These are phyloP conservation scores for Rhopalosiphum maidis DNA, from an alignment of 1,140 invertebrate species.

Conservation along the genomic window DNA sequence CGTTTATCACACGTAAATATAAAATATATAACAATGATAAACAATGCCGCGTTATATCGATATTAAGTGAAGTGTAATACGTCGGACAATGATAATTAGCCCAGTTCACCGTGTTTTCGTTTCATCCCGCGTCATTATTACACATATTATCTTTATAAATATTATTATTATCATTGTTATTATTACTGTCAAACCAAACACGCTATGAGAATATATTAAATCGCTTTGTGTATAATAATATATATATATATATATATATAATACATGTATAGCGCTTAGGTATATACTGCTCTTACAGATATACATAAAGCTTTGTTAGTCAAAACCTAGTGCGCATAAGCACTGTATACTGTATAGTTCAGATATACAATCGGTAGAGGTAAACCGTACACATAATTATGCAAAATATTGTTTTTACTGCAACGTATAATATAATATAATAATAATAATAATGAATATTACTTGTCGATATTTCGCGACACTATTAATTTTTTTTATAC, in stretches of 20 bases:
- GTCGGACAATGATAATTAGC: constrained; percentile 39
- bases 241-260: not conserved
- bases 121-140: not conserved
- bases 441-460: too few relatives aligned
- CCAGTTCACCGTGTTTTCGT: not conserved
- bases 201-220: not conserved
- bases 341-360: too few relatives aligned
- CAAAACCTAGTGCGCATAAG: too few relatives aligned
- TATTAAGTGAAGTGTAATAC: not conserved
- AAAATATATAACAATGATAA: constrained; percentile 1
- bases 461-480: too few relatives aligned
- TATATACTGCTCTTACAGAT: not conserved
- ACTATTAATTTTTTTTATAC: too few relatives aligned
- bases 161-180: not conserved
- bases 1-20: not conserved
- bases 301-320: not conserved
- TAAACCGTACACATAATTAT: too few relatives aligned
- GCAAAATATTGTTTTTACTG: too few relatives aligned
- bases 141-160: not conserved
- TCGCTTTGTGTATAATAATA: not conserved
- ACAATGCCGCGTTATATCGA: not conserved
- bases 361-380: too few relatives aligned
- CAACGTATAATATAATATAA: too few relatives aligned
- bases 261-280: not conserved
- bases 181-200: constrained; percentile 3